Conservation (phyloP, 2,113 vertebrate species). For the Alligator mississippiensis region DNA sequence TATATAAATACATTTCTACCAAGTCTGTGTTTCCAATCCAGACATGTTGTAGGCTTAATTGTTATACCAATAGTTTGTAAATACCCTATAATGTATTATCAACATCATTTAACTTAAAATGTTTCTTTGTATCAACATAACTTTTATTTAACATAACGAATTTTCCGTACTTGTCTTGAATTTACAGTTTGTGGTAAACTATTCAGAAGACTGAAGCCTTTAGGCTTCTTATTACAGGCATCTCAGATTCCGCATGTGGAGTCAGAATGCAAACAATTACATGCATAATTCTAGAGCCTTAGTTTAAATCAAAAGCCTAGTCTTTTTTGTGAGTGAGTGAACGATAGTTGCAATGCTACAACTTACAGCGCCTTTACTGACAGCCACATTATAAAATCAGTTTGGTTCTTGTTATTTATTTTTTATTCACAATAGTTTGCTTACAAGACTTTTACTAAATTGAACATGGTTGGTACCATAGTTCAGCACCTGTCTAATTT, state of each 20-base stretch:
- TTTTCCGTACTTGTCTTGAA: background rate
- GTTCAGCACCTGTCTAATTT: background rate
- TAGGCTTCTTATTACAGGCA: background rate
- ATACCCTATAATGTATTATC: background rate
- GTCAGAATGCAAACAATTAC: background rate
- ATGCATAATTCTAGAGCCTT: background rate
- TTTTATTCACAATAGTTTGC: background rate
- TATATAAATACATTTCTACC: background rate
- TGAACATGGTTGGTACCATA: background rate
- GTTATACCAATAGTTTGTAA: constrained; percentile 27
- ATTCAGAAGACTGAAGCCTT: background rate
- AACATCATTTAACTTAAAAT: background rate
- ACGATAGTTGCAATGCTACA: background rate
- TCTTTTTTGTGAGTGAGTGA: background rate
- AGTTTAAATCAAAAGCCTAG: background rate
- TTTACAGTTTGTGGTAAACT: constrained; percentile 10
- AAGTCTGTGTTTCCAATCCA: background rate
- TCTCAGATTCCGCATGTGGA: background rate
- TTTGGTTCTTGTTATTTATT: constrained; percentile 5
- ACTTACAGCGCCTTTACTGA: background rate
- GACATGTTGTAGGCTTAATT: background rate
- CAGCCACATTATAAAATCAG: background rate
- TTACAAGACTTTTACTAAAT: background rate
- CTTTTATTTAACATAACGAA: background rate
- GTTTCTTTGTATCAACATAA: constrained; percentile 12